phyloP scores from a whole-genome alignment of 2,113 vertebrate genomes.

The Illadopsis cleaveri region DNA sequence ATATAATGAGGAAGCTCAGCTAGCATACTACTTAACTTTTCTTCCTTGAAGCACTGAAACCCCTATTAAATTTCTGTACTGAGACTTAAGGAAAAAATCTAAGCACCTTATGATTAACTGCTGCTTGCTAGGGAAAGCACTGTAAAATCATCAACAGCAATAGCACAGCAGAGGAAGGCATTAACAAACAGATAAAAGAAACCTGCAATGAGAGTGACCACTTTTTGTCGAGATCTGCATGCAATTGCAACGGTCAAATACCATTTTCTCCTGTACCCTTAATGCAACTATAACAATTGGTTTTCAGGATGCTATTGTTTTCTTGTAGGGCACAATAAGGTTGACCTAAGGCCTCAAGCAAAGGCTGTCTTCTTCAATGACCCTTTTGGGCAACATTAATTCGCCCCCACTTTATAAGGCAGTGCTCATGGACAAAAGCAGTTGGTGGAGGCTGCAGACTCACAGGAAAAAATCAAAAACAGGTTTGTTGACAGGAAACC shows the following conservation, averaged over 20 bases:
- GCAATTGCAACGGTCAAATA: neutral
- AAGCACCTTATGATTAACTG: conserved; percentile 25
- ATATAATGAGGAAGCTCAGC: neutral
- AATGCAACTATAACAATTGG: neutral
- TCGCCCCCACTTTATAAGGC: neutral
- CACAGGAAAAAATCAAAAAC: neutral
- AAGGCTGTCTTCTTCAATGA: neutral
- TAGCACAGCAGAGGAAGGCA: neutral
- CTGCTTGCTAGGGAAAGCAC: neutral
- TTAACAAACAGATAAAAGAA: neutral
- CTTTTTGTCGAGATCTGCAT: neutral
- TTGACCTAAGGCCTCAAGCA: neutral
- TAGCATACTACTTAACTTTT: conserved; percentile 41
- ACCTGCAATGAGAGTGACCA: neutral
- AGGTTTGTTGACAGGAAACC: neutral
- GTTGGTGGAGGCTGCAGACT: neutral
- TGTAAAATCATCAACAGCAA: neutral
- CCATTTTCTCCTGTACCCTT: neutral
- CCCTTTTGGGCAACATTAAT: neutral
- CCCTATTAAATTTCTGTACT: conserved; percentile 24
- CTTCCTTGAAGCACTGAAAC: conserved; percentile 35
- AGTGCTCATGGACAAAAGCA: neutral
- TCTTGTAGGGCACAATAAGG: neutral
- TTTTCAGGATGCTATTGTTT: neutral
- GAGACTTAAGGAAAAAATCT: neutral